These are phyloP conservation scores for Toxotes jaculatrix DNA, from an alignment of 2,113 vertebrate species.

Conservation along the genomic window DNA sequence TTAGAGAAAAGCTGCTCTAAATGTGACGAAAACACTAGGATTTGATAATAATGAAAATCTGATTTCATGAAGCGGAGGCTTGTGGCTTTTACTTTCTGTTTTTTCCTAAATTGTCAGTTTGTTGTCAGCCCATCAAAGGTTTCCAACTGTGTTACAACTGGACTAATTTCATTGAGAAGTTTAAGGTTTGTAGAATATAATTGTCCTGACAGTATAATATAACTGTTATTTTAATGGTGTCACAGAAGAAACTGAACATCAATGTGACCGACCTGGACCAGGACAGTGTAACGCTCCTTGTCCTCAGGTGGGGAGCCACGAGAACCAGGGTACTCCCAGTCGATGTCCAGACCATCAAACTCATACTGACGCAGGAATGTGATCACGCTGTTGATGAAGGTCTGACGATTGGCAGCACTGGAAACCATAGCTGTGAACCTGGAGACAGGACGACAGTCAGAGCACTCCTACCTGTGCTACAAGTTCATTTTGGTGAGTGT, in stretches of 20 bases:
- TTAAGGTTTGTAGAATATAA: neutral
- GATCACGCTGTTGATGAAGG: constrained; percentile 78
- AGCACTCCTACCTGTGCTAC: neutral
- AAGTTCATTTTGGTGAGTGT: neutral
- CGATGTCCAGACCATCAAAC: constrained; percentile 82
- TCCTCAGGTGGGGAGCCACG: constrained; percentile 76
- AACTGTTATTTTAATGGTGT: too few species aligned
- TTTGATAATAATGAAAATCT: too few species aligned
- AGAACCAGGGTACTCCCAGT: constrained; percentile 84
- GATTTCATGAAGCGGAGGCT: too few species aligned
- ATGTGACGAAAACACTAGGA: too few species aligned
- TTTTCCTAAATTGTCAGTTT: neutral
- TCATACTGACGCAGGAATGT: constrained; percentile 74
- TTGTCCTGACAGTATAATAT: too few species aligned
- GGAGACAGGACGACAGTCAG: constrained; percentile 19
- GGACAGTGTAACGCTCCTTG: constrained; percentile 74
- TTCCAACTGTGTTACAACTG: too few species aligned
- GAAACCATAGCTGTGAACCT: constrained; percentile 81
- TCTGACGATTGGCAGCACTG: constrained; percentile 71
- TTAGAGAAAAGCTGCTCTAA: neutral
- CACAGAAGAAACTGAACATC: neutral
- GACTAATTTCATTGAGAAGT: neutral
- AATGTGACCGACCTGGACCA: constrained; percentile 70
- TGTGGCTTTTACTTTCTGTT: neutral
- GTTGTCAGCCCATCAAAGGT: too few species aligned